Conservation (phyloP, 2,888 invertebrate species). For the Erpobdella octoculata region DNA sequence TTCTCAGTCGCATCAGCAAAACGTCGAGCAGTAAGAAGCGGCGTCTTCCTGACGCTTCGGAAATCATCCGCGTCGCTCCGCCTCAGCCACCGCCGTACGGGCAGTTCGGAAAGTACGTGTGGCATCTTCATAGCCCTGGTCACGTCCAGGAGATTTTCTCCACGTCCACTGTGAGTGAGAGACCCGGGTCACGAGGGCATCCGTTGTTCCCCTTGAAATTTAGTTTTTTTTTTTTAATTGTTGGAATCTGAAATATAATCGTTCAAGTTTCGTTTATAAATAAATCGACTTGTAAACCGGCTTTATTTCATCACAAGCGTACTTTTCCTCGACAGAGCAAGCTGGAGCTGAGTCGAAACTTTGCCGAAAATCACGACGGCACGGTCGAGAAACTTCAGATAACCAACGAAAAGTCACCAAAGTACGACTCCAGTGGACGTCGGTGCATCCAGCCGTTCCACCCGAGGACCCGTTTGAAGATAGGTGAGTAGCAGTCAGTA, state of each 20-base stretch:
- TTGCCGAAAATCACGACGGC: constrained; percentile 9
- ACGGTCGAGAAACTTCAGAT: not conserved
- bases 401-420: no score
- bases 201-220: not conserved
- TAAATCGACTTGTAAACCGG: no score
- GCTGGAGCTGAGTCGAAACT: not conserved
- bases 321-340: not conserved
- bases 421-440: not conserved
- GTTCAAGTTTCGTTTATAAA: no score
- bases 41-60: not conserved
- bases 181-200: not conserved
- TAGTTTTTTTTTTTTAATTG: no score
- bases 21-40: constrained; percentile 1
- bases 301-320: no score
- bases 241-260: no score
- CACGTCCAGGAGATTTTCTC: constrained; percentile 18
- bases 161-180: not conserved
- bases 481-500: not conserved
- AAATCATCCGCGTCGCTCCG: not conserved
- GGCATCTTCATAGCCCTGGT: not conserved
- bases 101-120: not conserved
- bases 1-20: not conserved
- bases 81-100: not conserved
- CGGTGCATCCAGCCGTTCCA: not conserved
- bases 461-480: not conserved